Conservation (phyloP, 2,888 invertebrate species). For the Harpagoxenus sublaevis region DNA sequence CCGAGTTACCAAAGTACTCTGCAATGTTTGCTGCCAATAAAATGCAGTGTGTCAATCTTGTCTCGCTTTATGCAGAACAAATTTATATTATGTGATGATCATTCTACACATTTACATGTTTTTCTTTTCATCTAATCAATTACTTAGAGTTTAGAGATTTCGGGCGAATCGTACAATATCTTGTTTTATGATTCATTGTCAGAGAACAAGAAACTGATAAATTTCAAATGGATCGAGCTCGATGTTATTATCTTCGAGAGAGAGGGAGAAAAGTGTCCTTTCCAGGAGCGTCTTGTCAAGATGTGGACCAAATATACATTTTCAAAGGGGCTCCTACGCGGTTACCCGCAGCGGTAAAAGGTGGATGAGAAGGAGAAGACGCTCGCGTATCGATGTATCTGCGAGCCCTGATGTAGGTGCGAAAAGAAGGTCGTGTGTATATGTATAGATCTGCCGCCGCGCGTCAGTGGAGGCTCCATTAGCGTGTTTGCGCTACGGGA, state of each 20-base stretch:
- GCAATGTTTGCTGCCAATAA: not conserved
- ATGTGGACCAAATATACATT: constrained; percentile 65
- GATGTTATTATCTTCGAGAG: constrained; percentile 67
- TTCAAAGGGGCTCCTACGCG: constrained; percentile 57
- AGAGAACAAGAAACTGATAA: constrained; percentile 3
- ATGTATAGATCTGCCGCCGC: constrained; percentile 47
- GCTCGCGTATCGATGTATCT: constrained; percentile 68
- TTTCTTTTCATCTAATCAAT: not conserved
- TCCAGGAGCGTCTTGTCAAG: constrained; percentile 69
- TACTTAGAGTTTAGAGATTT: too few relatives aligned
- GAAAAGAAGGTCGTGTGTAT: constrained; percentile 75
- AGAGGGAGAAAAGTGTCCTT: constrained; percentile 72
- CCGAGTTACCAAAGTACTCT: not conserved
- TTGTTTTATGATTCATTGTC: not conserved
- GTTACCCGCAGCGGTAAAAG: constrained; percentile 49
- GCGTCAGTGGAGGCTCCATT: constrained; percentile 81
- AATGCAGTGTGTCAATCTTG: constrained; percentile 4
- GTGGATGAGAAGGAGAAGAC: constrained; percentile 38
- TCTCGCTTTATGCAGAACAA: not conserved
- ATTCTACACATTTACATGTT: not conserved
- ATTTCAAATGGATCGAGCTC: constrained; percentile 13
- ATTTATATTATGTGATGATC: not conserved
- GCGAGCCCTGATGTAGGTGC: constrained; percentile 63
- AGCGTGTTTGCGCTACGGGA: constrained; percentile 83
- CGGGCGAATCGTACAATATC: not conserved